These are phyloP conservation scores for Cyphomyrmex costatus DNA, from an alignment of 1,140 invertebrate species.

Conservation along the genomic window DNA sequence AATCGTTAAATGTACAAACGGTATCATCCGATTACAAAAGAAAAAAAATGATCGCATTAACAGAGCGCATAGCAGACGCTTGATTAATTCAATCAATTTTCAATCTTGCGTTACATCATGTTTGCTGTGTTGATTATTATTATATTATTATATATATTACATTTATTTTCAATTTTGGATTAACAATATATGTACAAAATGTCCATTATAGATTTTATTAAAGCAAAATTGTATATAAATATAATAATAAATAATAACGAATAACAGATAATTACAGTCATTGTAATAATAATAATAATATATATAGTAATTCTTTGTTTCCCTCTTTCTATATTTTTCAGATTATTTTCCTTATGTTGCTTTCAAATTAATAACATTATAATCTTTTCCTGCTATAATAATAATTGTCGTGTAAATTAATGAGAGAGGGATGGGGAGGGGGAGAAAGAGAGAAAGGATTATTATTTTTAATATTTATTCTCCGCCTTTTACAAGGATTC, in stretches of 20 bases:
- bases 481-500: background rate
- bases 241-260: background rate
- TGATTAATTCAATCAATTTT: background rate
- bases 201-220: background rate
- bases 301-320: constrained; percentile 5
- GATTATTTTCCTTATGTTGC: constrained; percentile 4
- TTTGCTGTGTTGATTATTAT: background rate
- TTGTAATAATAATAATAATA: too few relatives aligned
- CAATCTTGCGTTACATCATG: background rate
- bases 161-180: too few relatives aligned
- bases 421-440: background rate
- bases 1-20: constrained; percentile 27
- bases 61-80: background rate
- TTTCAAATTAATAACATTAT: background rate
- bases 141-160: too few relatives aligned
- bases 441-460: background rate
- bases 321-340: background rate
- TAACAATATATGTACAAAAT: background rate
- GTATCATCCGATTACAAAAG: background rate
- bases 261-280: background rate
- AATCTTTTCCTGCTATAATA: background rate
- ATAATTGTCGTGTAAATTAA: background rate
- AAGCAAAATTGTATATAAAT: background rate
- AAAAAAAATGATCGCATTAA: constrained; percentile 35
- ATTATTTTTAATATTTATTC: constrained; percentile 33